Evolutionary conservation across 2,888 invertebrate genomes (phyloP), one percentile per base, ranked within the genome.

Genomic region (Catocala fraxini): DNA sequence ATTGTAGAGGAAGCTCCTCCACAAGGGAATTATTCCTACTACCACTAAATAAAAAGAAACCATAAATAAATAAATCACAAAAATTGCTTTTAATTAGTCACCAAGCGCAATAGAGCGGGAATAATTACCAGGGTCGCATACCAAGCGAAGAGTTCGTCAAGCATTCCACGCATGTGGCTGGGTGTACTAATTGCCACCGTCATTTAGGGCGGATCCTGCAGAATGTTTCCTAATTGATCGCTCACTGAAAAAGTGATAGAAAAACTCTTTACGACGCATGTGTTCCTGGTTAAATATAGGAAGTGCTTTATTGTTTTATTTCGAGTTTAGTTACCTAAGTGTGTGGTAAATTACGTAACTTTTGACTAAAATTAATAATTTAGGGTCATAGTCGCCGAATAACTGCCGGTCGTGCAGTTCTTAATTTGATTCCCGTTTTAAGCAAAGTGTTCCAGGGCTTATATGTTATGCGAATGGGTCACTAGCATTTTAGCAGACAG

Each of bases 101-200:
- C 83, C 84, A 80, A 70, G 68, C 75, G 81, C 79, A 85, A 79
- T 79, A 77, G 77, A 76, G 72, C 80, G 71, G 76, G 69, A 81
- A 75, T 92, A 91, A 90, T 90, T 89, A 91, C 90, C 85, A 87
- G 86, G 86, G 76, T 75, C 70, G 82, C 89, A 91, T 90, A 85
- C 84, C 88, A 66, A 70, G 65, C 73, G 77, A 79, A 79, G 80
- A 88, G 86, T 77, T 84, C 70, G 72, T 66, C 73, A 81, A 80
- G 78, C 81, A 86, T 83, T 78, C 79, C 65, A 72, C 71, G 84
- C 82, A 89, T 89, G 86, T 86, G 84, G 81, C 72, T 39, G 58
- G 64, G 75, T 77, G 75, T 83, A 70, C 82, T 89, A 86, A 87
- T 87, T 85, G 85, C 82, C 75, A 72, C 75, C 82, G 85, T 85